phyloP scores from a whole-genome alignment of 2,888 invertebrate species.

The Embidobia sp. region DNA sequence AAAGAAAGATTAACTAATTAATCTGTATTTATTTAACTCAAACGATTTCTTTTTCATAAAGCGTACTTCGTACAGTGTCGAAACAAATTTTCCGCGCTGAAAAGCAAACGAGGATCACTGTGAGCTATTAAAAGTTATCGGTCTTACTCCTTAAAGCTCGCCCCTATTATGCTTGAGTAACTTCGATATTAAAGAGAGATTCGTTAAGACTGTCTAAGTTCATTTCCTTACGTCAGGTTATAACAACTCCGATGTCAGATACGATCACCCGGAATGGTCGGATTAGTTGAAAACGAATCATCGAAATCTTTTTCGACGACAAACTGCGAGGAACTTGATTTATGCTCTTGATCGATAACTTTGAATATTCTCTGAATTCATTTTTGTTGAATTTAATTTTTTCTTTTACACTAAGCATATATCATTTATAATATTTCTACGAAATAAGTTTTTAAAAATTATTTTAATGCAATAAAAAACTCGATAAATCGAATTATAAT shows the following conservation, averaged over 20 bases:
- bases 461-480: too few species aligned
- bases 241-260: slow-evolving; percentile 55
- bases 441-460: too few species aligned
- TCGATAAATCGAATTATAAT: too few species aligned
- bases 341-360: slow-evolving; percentile 17
- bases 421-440: too few species aligned
- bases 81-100: slow-evolving; percentile 62
- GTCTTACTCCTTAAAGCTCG: slow-evolving; percentile 57
- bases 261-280: slow-evolving; percentile 54
- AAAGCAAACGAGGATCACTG: slow-evolving; percentile 67
- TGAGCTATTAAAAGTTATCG: slow-evolving; percentile 71
- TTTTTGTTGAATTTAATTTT: not conserved
- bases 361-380: not conserved
- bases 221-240: slow-evolving; percentile 69
- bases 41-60: slow-evolving; percentile 28
- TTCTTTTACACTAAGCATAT: too few species aligned
- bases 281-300: slow-evolving; percentile 55
- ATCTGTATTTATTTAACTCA: slow-evolving; percentile 29
- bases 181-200: slow-evolving; percentile 71
- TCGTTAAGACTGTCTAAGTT: slow-evolving; percentile 68
- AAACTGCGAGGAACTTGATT: slow-evolving; percentile 24
- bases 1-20: slow-evolving; percentile 9
- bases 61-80: slow-evolving; percentile 39
- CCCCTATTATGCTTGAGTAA: slow-evolving; percentile 57
- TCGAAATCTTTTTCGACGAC: slow-evolving; percentile 41